A percentile compares a stretch with the other conserved stretches of the same genome.
Conservation (phyloP, 1,140 invertebrate species). For the Eumaeus atala region DNA sequence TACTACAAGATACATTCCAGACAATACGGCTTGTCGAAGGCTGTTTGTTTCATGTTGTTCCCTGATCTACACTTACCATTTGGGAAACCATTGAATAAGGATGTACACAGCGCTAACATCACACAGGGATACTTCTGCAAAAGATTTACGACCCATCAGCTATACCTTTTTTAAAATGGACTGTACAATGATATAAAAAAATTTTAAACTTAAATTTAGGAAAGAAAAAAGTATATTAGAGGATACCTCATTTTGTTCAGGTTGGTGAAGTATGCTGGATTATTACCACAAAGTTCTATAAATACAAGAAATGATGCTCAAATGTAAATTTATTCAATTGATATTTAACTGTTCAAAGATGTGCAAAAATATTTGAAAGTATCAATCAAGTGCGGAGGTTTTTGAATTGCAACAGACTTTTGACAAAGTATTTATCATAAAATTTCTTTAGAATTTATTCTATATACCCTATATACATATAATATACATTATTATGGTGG, state of each 20-base stretch:
- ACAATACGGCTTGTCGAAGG: conserved; percentile 37
- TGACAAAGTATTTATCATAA: no score
- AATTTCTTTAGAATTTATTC: no score
- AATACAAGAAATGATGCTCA: conserved; percentile 74
- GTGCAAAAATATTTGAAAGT: conserved; percentile 14
- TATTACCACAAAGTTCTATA: conserved; percentile 77
- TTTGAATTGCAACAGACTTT: no score
- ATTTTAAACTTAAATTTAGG: conserved; percentile 27
- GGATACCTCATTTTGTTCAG: conserved; percentile 74
- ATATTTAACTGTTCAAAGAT: conserved; percentile 52
- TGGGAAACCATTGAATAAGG: conserved; percentile 70
- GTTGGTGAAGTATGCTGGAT: conserved; percentile 75
- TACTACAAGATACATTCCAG: conserved; percentile 40
- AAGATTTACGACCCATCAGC: conserved; percentile 75
- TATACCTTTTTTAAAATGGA: conserved; percentile 19
- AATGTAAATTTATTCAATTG: conserved; percentile 62
- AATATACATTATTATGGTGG: no score
- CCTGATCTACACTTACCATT: conserved; percentile 73
- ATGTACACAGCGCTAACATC: conserved; percentile 72
- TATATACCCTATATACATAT: no score
- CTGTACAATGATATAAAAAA: conserved; percentile 30
- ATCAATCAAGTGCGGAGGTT: no score
- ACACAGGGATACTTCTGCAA: conserved; percentile 75
- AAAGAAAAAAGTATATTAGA: conserved; percentile 61
- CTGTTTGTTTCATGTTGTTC: conserved; percentile 43